Base-by-base conservation (phyloP, 2,888 invertebrate species). In the Sinohyriopsis cumingii region DNA sequence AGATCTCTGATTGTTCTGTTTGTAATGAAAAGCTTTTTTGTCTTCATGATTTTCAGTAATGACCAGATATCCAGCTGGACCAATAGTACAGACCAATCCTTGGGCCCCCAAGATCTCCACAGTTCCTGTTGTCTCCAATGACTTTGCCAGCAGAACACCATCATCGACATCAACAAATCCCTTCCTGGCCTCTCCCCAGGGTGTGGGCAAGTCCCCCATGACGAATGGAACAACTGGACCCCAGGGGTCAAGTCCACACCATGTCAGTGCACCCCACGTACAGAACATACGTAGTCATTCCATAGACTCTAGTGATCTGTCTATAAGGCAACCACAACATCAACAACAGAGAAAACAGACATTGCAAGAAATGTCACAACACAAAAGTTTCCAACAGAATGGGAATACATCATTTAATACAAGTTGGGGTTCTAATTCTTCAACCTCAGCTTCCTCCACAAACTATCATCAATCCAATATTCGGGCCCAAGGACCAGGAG, bases 371-470 rank as follows among this genome's bases (percentile, higher is more conserved):
- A 81, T 87, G 76, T 76, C 83, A 25, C 74, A 80, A 59, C 83
- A 95, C 78, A 76, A 80, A 56, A 83, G 80, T 73, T 82, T 82
- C 73, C 84, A 83, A 69, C 74, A 80, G 65, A 84, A 84, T 64
- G 82, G 83, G n/a, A 81, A 73, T 63, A 77, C 74, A 3, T 60
- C 65, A 60, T 69, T 60, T 72, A 71, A 57, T 55, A 62, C 73
- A 53, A 70, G 71, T 66, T 77, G 77, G 77, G 59, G 68, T 5
- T 19, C 64, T 55, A 67, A 65, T 63, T 45, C 62, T 33, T 56
- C 57, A 24, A 62, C 53, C 19, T 22, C 54, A 18, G 28, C 53
- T 24, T 24, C 24, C 22, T 20, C 65, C 20, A 33, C 54, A 53
- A n/a, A 22, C 22, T n/a, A 20, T 20, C 45, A 64, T 64, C 53